Percentiles rank a stretch among this genome's conserved stretches.
phyloP scores from a whole-genome alignment of 2,797 vertebrate species.

The Leptodactylus fallax region DNA sequence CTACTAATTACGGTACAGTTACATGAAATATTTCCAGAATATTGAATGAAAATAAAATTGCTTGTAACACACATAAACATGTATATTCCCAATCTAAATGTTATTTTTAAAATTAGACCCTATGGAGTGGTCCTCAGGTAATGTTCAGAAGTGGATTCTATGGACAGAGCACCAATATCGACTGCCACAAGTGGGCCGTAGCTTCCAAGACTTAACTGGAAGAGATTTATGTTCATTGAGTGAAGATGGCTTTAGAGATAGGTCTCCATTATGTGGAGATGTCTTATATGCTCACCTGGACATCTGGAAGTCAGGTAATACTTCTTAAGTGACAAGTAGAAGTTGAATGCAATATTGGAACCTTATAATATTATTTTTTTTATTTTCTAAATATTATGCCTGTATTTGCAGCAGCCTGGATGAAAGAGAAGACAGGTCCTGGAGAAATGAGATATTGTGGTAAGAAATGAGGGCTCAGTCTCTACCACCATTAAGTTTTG shows the following conservation, averaged over 20 bases:
- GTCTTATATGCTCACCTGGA: constrained; percentile 94
- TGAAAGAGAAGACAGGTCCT: constrained; percentile 87
- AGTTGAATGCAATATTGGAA: neutral
- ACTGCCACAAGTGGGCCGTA: constrained; percentile 88
- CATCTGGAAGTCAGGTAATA: constrained; percentile 96
- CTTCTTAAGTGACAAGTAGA: neutral
- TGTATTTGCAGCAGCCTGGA: constrained; percentile 88
- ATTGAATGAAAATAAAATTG: no score
- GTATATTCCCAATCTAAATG: neutral
- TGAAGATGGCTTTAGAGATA: constrained; percentile 93
- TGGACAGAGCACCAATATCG: constrained; percentile 98
- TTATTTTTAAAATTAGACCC: constrained; percentile 79
- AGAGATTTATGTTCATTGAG: constrained; percentile 93
- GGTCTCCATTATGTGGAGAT: constrained; percentile 88
- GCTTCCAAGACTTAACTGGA: constrained; percentile 91
- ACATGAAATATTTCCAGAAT: no score
- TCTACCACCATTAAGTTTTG: no score
- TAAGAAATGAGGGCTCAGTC: constrained; percentile 68
- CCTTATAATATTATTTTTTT: no score
- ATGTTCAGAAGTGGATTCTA: constrained; percentile 97
- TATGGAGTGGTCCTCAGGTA: constrained; percentile 88
- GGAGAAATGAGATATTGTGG: constrained; percentile 78
- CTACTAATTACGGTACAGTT: no score
- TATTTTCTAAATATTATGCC: constrained; percentile 40
- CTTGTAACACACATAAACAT: neutral